A percentile compares a stretch with the other conserved stretches of the same genome.
Conservation (phyloP, 2,113 vertebrate species). For the Calonectris borealis region DNA sequence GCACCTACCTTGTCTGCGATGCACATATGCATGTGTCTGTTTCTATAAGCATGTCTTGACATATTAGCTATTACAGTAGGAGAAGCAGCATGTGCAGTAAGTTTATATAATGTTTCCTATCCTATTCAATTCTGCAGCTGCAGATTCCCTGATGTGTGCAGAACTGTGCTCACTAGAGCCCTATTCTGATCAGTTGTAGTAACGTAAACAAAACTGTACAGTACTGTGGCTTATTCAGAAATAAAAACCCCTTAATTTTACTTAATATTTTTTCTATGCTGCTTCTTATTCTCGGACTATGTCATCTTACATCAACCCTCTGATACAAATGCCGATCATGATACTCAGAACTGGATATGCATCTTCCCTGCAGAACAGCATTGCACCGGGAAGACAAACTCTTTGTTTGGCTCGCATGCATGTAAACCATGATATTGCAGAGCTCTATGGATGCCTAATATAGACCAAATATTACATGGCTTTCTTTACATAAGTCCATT, state of each 20-base stretch:
- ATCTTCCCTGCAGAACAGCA: background rate
- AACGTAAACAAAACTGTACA: background rate
- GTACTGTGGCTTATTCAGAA: background rate
- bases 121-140: slow-evolving; percentile 46
- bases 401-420: background rate
- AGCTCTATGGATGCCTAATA: background rate
- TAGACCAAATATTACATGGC: background rate
- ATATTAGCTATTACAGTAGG: slow-evolving; percentile 30
- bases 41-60: slow-evolving; percentile 21
- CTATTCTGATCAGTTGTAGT: background rate
- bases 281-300: background rate
- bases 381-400: background rate
- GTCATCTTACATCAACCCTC: background rate
- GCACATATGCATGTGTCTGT: background rate
- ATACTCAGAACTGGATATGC: background rate
- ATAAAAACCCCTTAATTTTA: background rate
- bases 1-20: slow-evolving; percentile 4
- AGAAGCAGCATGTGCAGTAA: slow-evolving; percentile 37
- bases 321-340: background rate
- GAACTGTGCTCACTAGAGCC: background rate
- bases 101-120: slow-evolving; percentile 31
- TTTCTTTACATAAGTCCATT: background rate
- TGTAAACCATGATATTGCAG: background rate
- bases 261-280: background rate
- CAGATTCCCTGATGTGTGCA: slow-evolving; percentile 49